Conservation (phyloP, 64 coral and sea anemone species). For the Montipora foliosa region DNA sequence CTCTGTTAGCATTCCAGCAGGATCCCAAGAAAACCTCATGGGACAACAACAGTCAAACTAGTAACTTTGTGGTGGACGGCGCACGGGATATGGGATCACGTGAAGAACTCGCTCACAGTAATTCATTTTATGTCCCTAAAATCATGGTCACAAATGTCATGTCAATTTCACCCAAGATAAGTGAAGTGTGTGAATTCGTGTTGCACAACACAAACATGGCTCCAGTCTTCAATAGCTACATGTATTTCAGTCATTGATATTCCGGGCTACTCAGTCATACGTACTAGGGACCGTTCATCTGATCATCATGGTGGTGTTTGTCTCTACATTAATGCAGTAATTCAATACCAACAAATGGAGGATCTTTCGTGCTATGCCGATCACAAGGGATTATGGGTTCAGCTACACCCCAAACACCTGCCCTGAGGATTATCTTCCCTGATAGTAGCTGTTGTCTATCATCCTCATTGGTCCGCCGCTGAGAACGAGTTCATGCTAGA, state of each 20-base stretch:
- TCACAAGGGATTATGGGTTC: too few species aligned
- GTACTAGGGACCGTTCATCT: slow-evolving; percentile 42
- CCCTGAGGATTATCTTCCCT: slow-evolving; percentile 24
- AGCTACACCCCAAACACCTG: not conserved
- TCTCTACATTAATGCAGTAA: slow-evolving; percentile 10
- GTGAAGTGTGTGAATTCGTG: slow-evolving; percentile 80
- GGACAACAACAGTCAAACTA: too few species aligned
- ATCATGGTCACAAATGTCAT: slow-evolving; percentile 81
- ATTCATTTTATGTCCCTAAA: slow-evolving; percentile 58
- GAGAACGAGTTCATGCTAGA: slow-evolving; percentile 34
- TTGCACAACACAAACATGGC: slow-evolving; percentile 64
- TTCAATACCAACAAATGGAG: not conserved
- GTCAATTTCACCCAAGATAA: slow-evolving; percentile 80
- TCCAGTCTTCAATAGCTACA: too few species aligned
- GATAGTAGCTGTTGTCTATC: not conserved
- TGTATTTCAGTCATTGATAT: not conserved
- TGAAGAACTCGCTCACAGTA: slow-evolving; percentile 5
- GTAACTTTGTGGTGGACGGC: not conserved
- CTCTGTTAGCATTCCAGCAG: not conserved
- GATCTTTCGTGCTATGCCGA: too few species aligned
- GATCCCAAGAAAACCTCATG: too few species aligned
- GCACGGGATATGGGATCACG: not conserved
- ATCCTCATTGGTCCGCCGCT: slow-evolving; percentile 26
- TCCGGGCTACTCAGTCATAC: slow-evolving; percentile 57
- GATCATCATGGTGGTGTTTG: slow-evolving; percentile 64